These are phyloP conservation scores for Prunella fulvescens DNA, from an alignment of 2,113 vertebrate species.

Conservation along the genomic window DNA sequence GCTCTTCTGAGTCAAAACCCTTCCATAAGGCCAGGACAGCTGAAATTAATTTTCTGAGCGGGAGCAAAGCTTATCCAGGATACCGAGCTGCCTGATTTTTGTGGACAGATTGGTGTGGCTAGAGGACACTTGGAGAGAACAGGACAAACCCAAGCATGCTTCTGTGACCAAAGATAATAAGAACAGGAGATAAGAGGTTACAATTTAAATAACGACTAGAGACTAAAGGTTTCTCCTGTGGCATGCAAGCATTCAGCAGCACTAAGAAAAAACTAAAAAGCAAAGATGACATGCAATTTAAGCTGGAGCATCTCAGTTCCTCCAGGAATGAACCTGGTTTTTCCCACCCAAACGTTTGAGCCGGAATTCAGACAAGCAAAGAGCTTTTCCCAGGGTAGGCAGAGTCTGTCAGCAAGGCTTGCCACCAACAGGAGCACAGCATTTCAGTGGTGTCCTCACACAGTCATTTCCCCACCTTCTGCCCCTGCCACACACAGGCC, in stretches of 20 bases:
- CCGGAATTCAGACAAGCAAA: background rate
- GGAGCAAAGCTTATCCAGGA: background rate
- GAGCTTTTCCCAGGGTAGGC: background rate
- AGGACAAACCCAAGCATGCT: background rate
- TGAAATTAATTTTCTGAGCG: background rate
- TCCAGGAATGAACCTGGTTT: background rate
- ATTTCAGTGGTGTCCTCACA: background rate
- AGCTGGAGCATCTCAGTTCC: background rate
- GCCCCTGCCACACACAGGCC: fast-evolving
- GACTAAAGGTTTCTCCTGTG: background rate
- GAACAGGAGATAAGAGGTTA: background rate
- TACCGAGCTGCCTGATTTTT: background rate
- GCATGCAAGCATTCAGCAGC: background rate
- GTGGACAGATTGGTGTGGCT: background rate
- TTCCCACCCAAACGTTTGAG: background rate
- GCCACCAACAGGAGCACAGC: fast-evolving
- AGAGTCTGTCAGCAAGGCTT: background rate
- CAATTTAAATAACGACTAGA: background rate
- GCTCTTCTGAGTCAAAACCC: background rate
- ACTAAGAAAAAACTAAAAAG: background rate
- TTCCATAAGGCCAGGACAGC: background rate
- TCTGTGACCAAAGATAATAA: background rate
- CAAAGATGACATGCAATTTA: background rate
- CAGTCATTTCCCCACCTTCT: background rate
- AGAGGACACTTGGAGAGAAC: background rate